These are phyloP conservation scores for Brachypalpus laphriformis DNA, from an alignment of 2,888 invertebrate species.

Conservation along the genomic window DNA sequence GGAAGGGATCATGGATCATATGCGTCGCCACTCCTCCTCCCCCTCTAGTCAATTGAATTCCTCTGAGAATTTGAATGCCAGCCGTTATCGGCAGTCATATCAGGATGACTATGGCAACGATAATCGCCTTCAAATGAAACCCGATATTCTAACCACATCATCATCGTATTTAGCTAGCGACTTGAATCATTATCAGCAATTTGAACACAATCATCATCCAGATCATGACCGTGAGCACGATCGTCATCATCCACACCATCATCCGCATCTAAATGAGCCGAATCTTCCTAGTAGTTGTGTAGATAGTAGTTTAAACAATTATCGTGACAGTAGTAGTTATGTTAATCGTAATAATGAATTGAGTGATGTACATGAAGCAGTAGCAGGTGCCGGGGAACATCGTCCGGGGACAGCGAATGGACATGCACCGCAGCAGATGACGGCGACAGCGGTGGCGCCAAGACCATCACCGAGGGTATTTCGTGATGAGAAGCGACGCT, in stretches of 20 bases:
- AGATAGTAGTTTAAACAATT: conserved; percentile 74
- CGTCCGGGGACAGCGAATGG: conserved; percentile 65
- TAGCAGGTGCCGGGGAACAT: conserved; percentile 66
- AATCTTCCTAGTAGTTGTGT: conserved; percentile 71
- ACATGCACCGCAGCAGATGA: conserved; percentile 68
- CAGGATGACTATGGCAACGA: conserved; percentile 53
- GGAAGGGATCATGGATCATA: conserved; percentile 15
- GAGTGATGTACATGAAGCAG: conserved; percentile 51
- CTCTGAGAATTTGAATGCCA: conserved; percentile 32
- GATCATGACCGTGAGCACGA: conserved; percentile 26
- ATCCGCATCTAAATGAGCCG: conserved; percentile 64
- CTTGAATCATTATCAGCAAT: conserved; percentile 70
- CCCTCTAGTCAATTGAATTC: conserved; percentile 65
- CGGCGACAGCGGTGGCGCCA: conserved; percentile 52
- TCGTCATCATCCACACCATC: conserved; percentile 35
- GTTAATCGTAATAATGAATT: conserved; percentile 66
- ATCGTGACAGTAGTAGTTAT: conserved; percentile 72
- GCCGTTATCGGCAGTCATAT: conserved; percentile 64
- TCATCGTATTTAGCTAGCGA: conserved; percentile 68
- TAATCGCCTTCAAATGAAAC: conserved; percentile 67
- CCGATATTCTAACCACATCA: conserved; percentile 65
- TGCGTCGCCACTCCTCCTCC: conserved; percentile 1
- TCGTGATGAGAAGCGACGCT: conserved; percentile 76
- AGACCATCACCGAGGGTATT: conserved; percentile 68
- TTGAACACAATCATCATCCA: conserved; percentile 63